These are phyloP conservation scores for Circaetus cinerascens DNA, from an alignment of 2,113 vertebrate genomes.

Conservation along the genomic window DNA sequence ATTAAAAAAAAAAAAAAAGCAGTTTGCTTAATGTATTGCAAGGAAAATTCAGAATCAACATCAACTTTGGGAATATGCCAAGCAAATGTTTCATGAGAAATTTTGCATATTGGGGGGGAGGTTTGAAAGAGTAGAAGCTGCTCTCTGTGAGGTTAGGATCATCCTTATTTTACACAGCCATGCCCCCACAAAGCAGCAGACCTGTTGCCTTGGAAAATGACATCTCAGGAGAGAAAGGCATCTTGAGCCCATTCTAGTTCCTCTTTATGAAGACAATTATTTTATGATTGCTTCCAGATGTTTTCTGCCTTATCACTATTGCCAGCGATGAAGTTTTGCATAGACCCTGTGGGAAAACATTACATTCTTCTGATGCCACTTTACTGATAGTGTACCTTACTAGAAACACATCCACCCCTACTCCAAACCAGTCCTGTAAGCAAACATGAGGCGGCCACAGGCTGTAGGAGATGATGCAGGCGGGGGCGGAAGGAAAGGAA, in stretches of 20 bases:
- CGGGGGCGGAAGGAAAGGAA: background rate
- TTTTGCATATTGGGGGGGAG: background rate
- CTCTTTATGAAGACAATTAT: background rate
- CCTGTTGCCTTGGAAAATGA: background rate
- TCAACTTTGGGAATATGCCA: background rate
- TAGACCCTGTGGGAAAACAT: background rate
- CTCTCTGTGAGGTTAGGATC: background rate
- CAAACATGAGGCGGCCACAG: fast-evolving
- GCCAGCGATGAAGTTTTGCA: background rate
- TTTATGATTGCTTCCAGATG: background rate
- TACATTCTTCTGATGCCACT: background rate
- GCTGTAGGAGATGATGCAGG: background rate
- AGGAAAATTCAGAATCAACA: background rate
- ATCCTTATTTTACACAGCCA: background rate
- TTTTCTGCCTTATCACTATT: background rate
- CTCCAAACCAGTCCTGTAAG: background rate
- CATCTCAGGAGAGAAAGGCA: background rate
- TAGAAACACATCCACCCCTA: background rate
- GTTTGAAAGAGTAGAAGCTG: background rate
- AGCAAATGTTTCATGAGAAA: background rate
- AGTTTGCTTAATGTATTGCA: background rate
- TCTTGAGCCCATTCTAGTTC: background rate
- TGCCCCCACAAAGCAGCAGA: background rate
- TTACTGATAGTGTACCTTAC: too few species aligned
- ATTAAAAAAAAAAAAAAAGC: background rate